phyloP scores from a whole-genome alignment of 2,113 vertebrate genomes.

The Rhinoderma darwinii region DNA sequence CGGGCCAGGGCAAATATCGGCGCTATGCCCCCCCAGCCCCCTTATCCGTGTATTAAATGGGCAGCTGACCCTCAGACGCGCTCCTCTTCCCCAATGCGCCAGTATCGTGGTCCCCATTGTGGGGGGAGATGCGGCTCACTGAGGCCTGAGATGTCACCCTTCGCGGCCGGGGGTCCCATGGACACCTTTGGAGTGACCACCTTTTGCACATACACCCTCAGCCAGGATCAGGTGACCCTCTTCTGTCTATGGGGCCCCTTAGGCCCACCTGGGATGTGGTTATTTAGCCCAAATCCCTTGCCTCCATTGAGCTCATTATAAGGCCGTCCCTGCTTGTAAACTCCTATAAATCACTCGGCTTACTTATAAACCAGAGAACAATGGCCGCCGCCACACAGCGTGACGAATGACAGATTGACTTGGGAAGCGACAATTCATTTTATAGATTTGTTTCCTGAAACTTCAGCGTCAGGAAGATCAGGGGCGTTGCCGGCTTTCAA shows the following conservation, averaged over 20 bases:
- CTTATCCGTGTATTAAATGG: too few relatives aligned
- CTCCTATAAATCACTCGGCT: background rate
- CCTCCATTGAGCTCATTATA: background rate
- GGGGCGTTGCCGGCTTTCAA: background rate
- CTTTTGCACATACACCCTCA: too few relatives aligned
- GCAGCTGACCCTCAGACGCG: too few relatives aligned
- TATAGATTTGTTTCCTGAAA: conserved; percentile 11
- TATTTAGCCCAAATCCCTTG: too few relatives aligned
- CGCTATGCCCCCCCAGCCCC: too few relatives aligned
- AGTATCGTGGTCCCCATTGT: background rate
- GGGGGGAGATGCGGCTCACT: too few relatives aligned
- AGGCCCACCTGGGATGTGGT: too few relatives aligned
- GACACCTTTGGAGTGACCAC: background rate
- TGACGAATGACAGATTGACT: background rate
- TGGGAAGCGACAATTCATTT: conserved; percentile 23
- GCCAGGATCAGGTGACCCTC: too few relatives aligned
- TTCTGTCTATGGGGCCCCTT: background rate
- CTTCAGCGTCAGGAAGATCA: background rate
- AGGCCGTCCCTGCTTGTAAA: background rate
- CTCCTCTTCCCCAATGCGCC: too few relatives aligned
- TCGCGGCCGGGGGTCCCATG: background rate
- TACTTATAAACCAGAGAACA: conserved; percentile 26
- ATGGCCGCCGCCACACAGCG: background rate
- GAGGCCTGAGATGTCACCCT: background rate
- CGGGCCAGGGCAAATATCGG: too few relatives aligned